Base-by-base conservation (phyloP, 1,140 invertebrate genomes). In the Myzus persicae region DNA sequence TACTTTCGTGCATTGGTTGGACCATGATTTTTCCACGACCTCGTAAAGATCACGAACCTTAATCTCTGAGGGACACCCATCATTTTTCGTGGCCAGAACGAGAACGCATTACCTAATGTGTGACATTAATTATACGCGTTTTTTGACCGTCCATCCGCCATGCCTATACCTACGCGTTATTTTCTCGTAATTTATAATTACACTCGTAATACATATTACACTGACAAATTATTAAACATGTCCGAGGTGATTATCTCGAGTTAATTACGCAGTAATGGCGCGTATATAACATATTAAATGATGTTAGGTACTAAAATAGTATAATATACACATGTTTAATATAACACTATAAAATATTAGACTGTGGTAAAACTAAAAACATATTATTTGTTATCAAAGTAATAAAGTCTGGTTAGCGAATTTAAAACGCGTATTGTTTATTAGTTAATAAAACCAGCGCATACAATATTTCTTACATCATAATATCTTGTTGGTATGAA, bases 191-290 rank as follows among this genome's bases (percentile, higher is more conserved):
- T n/a, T 76, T 76, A 76, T 82, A 82, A 82, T 82, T 82, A 40
- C 81, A 82, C 59, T 76, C 31, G 59, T 76, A 76, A 76, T 82
- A 8, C 38, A 38, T 82, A n/a, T n/a, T n/a, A 82, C 81, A 82
- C 81, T 82, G 81, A 82, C 81, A 82, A 82, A 82, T 82, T 82
- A 82, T 82, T 82, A 82, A 82, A 40, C 22, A 82, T 38, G 22
- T 38, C 38, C 38, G 81, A 38, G 81, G 22, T 40, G 38, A 40
- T 38, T 82, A 82, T 82, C 8, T 82, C 36, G 36, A 40, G 36
- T 82, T 9, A 38, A 38, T 82, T 82, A 24, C 20, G 31, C 59
- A 76, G 59, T 76, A 76, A 76, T 76, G 59, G 59, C 6, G 59
- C n/a, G 59, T n/a, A 76, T n/a, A 76, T n/a, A 76, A 76, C 59